These are phyloP conservation scores for Heliconius congener DNA, from an alignment of 1,140 invertebrate genomes.

Conservation along the genomic window DNA sequence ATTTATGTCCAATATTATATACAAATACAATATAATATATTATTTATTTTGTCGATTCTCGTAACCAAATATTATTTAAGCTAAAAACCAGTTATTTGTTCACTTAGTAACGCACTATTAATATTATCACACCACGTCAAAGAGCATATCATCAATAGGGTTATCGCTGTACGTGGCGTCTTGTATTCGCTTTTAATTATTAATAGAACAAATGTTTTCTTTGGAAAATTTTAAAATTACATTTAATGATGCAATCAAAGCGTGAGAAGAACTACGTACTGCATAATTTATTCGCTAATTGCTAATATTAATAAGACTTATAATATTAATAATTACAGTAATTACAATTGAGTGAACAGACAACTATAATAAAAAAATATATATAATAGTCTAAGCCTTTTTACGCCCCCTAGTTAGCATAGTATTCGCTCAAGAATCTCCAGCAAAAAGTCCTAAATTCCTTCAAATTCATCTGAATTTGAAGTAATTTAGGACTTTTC, in stretches of 20 bases:
- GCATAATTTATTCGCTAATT: background rate
- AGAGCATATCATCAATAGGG: background rate
- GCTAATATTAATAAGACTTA: background rate
- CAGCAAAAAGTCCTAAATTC: too few relatives aligned
- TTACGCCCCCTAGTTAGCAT: too few relatives aligned
- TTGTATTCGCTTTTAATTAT: background rate
- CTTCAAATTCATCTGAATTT: too few relatives aligned
- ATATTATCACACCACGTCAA: background rate
- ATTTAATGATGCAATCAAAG: background rate
- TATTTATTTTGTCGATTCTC: too few relatives aligned
- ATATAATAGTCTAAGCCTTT: too few relatives aligned
- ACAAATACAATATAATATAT: too few relatives aligned
- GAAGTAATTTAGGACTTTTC: too few relatives aligned
- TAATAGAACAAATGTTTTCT: background rate
- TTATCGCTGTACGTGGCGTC: background rate
- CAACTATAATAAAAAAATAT: too few relatives aligned
- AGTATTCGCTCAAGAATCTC: too few relatives aligned
- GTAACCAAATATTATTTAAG: background rate
- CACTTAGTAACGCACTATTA: background rate
- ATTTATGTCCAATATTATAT: too few relatives aligned
- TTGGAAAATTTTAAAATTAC: background rate
- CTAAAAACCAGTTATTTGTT: background rate
- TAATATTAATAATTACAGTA: background rate
- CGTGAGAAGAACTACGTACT: background rate
- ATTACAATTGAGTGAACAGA: too few relatives aligned